phyloP scores from a whole-genome alignment of 2,797 vertebrate species.

The Onychomys arenicola region DNA sequence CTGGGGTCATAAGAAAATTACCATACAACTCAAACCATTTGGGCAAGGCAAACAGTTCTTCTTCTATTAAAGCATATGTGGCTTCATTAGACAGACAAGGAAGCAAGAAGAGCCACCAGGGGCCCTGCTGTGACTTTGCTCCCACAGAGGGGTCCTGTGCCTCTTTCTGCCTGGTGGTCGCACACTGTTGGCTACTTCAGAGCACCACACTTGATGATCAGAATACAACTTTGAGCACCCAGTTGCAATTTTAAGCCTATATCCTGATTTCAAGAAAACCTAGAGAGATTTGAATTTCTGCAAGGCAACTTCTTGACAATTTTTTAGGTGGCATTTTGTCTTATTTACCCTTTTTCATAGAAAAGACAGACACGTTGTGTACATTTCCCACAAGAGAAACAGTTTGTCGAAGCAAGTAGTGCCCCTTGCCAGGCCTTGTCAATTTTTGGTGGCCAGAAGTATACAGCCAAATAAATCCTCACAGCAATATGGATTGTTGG shows the following conservation, averaged over 20 bases:
- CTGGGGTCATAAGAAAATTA: background rate
- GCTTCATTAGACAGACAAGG: background rate
- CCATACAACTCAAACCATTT: background rate
- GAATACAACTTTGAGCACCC: background rate
- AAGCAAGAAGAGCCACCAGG: no score
- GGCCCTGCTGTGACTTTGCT: background rate
- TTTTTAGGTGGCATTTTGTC: background rate
- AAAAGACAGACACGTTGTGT: background rate
- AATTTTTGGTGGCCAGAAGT: accelerated
- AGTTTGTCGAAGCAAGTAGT: accelerated
- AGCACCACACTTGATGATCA: no score
- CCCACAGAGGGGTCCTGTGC: background rate
- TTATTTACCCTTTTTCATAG: background rate
- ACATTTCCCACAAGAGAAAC: no score
- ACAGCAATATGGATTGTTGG: background rate
- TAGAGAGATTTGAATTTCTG: background rate
- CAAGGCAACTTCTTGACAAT: background rate
- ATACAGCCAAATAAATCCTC: accelerated
- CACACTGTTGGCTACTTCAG: background rate
- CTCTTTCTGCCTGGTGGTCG: background rate
- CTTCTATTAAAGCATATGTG: background rate
- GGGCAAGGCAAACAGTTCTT: background rate
- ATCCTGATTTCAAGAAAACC: background rate
- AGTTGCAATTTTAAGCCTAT: background rate
- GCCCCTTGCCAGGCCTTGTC: background rate